Conservation (phyloP, 1,140 invertebrate species). For the Bombus turneri region DNA sequence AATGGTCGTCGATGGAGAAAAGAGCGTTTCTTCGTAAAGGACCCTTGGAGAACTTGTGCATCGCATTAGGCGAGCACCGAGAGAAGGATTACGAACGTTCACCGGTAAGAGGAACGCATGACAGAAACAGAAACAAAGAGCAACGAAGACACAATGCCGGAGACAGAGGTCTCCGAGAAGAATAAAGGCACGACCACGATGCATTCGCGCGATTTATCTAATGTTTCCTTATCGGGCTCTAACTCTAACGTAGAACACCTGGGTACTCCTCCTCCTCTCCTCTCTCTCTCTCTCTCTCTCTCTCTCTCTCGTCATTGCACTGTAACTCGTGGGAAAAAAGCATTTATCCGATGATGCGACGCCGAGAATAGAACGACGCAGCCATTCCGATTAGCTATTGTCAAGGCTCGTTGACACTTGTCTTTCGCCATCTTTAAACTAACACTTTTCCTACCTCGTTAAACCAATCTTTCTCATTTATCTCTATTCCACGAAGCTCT, state of each 20-base stretch:
- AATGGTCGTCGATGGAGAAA: conserved; percentile 29
- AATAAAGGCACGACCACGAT: conserved; percentile 67
- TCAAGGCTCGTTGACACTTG: conserved; percentile 19
- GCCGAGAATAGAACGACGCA: conserved; percentile 54
- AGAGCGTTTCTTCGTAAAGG: conserved; percentile 36
- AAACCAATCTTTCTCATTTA: background rate
- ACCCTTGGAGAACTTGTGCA: conserved; percentile 43
- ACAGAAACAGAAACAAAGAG: conserved; percentile 32
- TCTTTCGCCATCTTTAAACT: background rate
- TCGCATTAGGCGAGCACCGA: conserved; percentile 31
- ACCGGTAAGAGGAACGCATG: conserved; percentile 5
- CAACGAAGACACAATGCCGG: background rate
- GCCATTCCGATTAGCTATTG: conserved; percentile 11
- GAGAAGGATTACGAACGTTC: conserved; percentile 25
- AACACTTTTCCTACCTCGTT: background rate
- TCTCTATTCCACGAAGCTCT: background rate
- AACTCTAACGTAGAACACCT: conserved; percentile 69
- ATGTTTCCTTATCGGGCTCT: conserved; percentile 75
- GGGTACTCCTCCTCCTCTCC: conserved; percentile 58
- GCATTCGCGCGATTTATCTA: conserved; percentile 75
- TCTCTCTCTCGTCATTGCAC: background rate
- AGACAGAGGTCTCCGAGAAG: conserved; percentile 61
- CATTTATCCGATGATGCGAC: conserved; percentile 66
- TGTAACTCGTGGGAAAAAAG: conserved; percentile 54
- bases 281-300: background rate